These are phyloP conservation scores for Camelus dromedarius DNA, from an alignment of 2,113 vertebrate species.

Conservation along the genomic window DNA sequence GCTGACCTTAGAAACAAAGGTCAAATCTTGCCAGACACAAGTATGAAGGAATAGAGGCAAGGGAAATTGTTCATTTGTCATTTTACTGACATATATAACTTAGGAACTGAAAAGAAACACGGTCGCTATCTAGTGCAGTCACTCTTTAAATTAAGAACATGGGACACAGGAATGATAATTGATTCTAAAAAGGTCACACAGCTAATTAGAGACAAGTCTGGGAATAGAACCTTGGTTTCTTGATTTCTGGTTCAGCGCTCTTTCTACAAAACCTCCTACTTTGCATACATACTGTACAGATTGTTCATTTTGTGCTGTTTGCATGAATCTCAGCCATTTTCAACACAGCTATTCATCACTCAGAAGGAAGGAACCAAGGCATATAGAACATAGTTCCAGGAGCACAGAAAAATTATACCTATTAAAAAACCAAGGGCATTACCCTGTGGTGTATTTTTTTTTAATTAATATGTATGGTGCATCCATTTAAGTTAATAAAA, in stretches of 20 bases:
- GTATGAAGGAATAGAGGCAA: conserved; percentile 1
- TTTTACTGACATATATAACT: conserved; percentile 30
- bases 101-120: neutral
- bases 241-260: neutral
- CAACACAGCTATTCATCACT: conserved; percentile 7
- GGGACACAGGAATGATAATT: conserved; percentile 24
- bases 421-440: neutral
- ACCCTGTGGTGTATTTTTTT: neutral
- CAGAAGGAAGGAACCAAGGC: neutral
- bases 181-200: conserved; percentile 55
- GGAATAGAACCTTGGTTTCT: conserved; percentile 47
- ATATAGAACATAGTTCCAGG: neutral
- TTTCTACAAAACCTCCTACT: conserved; percentile 3
- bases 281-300: neutral
- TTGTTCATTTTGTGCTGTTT: neutral
- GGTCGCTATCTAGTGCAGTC: neutral
- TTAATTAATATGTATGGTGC: neutral
- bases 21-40: neutral
- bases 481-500: conserved; percentile 51
- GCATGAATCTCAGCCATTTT: neutral
- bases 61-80: neutral
- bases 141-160: conserved; percentile 52
- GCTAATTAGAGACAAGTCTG: conserved; percentile 60
- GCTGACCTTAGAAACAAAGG: conserved; percentile 51
- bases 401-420: conserved; percentile 8